Percentiles rank a stretch among this genome's conserved stretches.
Evolutionary conservation across 2,797 vertebrate species (phyloP).

Genomic region (Percopsis omiscomaycus): DNA sequence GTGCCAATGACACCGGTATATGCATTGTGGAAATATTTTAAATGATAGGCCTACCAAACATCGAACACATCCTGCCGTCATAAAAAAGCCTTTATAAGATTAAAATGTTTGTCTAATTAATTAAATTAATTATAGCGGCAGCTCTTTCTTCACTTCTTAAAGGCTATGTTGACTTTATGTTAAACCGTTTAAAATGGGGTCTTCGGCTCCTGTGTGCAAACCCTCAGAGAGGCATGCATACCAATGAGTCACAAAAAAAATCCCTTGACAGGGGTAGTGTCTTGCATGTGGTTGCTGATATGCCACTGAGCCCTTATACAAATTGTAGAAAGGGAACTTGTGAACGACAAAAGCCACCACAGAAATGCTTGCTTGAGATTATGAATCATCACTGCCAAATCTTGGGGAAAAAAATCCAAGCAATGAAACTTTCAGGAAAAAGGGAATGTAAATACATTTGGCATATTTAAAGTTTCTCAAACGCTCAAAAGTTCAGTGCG

Average conservation of each 20-base stretch:
- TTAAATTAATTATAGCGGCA: slow-evolving; percentile 56
- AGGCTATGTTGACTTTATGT: slow-evolving; percentile 32
- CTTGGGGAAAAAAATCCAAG: slow-evolving; percentile 17
- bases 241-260: slow-evolving; percentile 17
- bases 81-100: slow-evolving; percentile 59
- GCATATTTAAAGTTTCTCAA: slow-evolving; percentile 41
- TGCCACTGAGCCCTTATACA: slow-evolving; percentile 6
- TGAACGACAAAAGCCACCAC: slow-evolving; percentile 8
- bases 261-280: slow-evolving; percentile 31
- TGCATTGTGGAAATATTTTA: slow-evolving; percentile 55
- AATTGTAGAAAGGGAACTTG: slow-evolving; percentile 6
- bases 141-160: slow-evolving; percentile 38
- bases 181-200: slow-evolving; percentile 12
- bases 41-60: slow-evolving; percentile 50
- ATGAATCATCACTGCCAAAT: slow-evolving; percentile 1
- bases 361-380: slow-evolving; percentile 31
- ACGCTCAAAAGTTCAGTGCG: slow-evolving; percentile 29
- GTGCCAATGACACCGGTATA: slow-evolving; percentile 44
- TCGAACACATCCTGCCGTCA: slow-evolving; percentile 51
- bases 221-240: slow-evolving; percentile 15
- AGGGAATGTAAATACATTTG: slow-evolving; percentile 40
- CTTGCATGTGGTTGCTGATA: slow-evolving; percentile 12
- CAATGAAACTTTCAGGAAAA: slow-evolving; percentile 36
- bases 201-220: slow-evolving; percentile 7
- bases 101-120: slow-evolving; percentile 56